Evolutionary conservation across 2,888 invertebrate genomes (phyloP).

Genomic region (Idaea straminata): DNA sequence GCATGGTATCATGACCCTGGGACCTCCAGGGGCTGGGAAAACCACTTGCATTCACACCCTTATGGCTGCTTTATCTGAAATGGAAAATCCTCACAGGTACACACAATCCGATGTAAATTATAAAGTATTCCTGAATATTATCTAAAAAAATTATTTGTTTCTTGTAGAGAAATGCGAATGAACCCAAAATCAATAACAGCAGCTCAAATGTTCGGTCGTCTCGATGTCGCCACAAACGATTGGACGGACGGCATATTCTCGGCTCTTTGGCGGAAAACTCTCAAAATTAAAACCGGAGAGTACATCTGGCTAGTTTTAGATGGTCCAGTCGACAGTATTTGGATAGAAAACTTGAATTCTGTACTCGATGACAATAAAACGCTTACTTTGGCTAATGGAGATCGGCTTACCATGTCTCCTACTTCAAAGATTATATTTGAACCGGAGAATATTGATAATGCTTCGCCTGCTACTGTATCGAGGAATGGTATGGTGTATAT

Average conservation of each 20-base stretch:
- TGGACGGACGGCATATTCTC: slow-evolving; percentile 99
- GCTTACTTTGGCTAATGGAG: slow-evolving; percentile 96
- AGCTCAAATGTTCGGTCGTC: slow-evolving; percentile 97
- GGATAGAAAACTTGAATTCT: slow-evolving; percentile 99
- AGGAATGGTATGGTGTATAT: slow-evolving; percentile 97
- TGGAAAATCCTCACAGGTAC: slow-evolving; percentile 90
- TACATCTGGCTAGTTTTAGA: slow-evolving; percentile 96
- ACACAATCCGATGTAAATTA: background rate
- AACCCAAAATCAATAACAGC: slow-evolving; percentile 99
- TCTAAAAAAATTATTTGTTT: slow-evolving; percentile 5
- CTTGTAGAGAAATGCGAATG: slow-evolving; percentile 94
- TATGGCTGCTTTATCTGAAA: slow-evolving; percentile 93
- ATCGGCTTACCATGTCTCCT: slow-evolving; percentile 95
- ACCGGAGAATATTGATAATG: slow-evolving; percentile 98
- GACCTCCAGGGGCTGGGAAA: slow-evolving; percentile 97
- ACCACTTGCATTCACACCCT: slow-evolving; percentile 94
- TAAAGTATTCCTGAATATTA: background rate
- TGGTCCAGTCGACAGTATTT: slow-evolving; percentile 98
- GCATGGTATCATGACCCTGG: slow-evolving; percentile 97
- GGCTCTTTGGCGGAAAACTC: slow-evolving; percentile 96
- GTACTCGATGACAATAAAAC: slow-evolving; percentile 98
- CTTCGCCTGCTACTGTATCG: slow-evolving; percentile 98
- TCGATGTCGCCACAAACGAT: slow-evolving; percentile 98
- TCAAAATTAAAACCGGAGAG: slow-evolving; percentile 92
- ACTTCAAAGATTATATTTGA: slow-evolving; percentile 98